phyloP scores from a whole-genome alignment of 1,140 invertebrate species.

The Drosophila chauvacae region DNA sequence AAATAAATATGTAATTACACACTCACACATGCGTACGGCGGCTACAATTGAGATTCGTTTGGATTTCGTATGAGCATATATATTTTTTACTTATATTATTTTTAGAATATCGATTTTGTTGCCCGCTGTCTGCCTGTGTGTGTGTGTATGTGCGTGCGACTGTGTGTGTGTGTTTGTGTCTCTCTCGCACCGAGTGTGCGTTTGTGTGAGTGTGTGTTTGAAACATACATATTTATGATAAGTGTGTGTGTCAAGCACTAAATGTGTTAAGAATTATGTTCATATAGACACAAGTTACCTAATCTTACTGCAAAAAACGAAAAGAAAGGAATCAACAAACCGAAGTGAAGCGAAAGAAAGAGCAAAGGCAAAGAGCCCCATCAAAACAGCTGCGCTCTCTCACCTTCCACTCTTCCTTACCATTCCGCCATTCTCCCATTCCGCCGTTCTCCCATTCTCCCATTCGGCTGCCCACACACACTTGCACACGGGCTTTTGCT shows the following conservation, averaged over 20 bases:
- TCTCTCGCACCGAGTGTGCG: constrained; percentile 35
- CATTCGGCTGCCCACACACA: constrained; percentile 49
- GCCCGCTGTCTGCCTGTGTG: constrained; percentile 47
- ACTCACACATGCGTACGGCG: constrained; percentile 17
- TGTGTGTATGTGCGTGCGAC: constrained; percentile 32
- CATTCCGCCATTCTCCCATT: constrained; percentile 55
- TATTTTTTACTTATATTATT: constrained; percentile 82
- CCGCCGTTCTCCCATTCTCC: constrained; percentile 55
- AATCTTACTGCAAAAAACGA: constrained; percentile 67
- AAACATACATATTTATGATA: constrained; percentile 52
- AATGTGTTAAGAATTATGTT: constrained; percentile 81
- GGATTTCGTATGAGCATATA: constrained; percentile 68
- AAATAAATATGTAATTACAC: constrained; percentile 68
- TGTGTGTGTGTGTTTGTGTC: constrained; percentile 33
- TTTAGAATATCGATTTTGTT: constrained; percentile 83
- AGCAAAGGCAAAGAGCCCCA: constrained; percentile 33
- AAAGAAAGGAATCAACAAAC: constrained; percentile 49
- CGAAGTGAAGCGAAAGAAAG: constrained; percentile 36
- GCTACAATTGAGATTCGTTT: constrained; percentile 73
- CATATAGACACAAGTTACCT: constrained; percentile 79
- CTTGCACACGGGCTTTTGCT: constrained; percentile 11
- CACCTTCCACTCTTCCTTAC: constrained; percentile 29
- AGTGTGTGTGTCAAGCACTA: constrained; percentile 50
- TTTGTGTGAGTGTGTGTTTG: constrained; percentile 42
- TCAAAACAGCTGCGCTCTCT: constrained; percentile 68